Conservation (phyloP, 2,888 invertebrate genomes). For the Eucera pruinosa region DNA sequence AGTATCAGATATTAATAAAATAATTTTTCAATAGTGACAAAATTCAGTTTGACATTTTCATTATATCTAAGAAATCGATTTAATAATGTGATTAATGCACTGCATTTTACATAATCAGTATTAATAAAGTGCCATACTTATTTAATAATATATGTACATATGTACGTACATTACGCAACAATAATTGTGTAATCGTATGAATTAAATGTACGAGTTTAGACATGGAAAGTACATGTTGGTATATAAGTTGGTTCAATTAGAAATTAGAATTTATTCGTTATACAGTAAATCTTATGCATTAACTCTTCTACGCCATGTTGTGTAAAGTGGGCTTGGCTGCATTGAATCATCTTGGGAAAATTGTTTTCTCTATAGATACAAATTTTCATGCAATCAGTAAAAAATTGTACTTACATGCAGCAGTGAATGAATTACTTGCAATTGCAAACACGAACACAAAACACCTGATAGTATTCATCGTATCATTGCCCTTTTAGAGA, state of each 20-base stretch:
- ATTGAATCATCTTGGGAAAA: constrained; percentile 55
- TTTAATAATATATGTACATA: neutral
- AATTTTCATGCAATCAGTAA: neutral
- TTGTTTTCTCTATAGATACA: constrained; percentile 47
- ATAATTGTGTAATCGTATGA: neutral
- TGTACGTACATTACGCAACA: neutral
- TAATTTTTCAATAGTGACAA: neutral
- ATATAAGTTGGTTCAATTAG: neutral
- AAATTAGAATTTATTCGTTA: neutral
- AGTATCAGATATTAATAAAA: neutral
- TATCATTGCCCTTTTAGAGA: constrained; percentile 73
- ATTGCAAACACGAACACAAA: constrained; percentile 70
- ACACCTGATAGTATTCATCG: constrained; percentile 74
- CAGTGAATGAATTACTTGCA: constrained; percentile 61
- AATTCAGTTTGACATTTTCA: neutral
- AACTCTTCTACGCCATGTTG: constrained; percentile 74
- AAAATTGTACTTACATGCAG: constrained; percentile 74
- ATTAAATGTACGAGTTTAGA: neutral
- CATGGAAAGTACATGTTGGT: neutral
- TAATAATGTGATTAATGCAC: constrained; percentile 1
- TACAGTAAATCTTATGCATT: constrained; percentile 4
- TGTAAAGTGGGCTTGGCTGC: constrained; percentile 77
- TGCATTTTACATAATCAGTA: constrained; percentile 26
- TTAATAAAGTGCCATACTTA: neutral
- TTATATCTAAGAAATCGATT: neutral